Base-by-base conservation (phyloP, 1,140 invertebrate genomes). In the Aphis gossypii region DNA sequence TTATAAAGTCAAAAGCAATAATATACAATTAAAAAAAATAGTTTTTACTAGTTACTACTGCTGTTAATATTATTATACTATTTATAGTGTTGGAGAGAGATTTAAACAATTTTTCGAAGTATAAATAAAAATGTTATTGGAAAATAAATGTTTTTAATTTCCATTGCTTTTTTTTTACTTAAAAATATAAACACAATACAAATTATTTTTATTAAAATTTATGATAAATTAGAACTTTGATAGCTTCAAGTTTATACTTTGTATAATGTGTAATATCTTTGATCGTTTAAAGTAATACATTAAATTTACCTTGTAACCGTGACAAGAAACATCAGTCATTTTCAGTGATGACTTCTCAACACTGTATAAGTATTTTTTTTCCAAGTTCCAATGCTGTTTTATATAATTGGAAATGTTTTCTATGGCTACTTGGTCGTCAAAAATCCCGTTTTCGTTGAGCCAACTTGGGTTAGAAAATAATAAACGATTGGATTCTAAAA, bases 301-400 rank as follows among this genome's bases (percentile, higher is more conserved):
- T 68, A 68, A 44, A 18, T 44, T 60, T 41, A 90, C 89, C 89
- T 90, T 68, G 25, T 90, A 90, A 30, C 38, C 1, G 14, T 90
- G 38, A 90, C 38, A n/a, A 44, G 56, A 76, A 76, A 20, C 4
- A 35, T 76, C 60, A n/a, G 2, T 18, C 60, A n/a, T 76, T 76
- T 76, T 76, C 18, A n/a, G 14, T 76, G 11, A n/a, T 6, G 35
- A n/a, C 6, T 44, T 90, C 30, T 90, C 56, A 20, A 90, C 20
- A n/a, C 56, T 90, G 2, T 44, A 90, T 38, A 46, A 9, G 6
- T 68, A 90, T n/a, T 44, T 90, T 30, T 6, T 6, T 6, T 90
- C 54, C 38, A 90, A 90, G 35, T 90, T 44, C 89, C 89, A 90
- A 44, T 68, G n/a, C 0, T 90, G 38, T 90, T 90, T 46, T 44